Base-by-base conservation (phyloP, 2,113 vertebrate genomes). In the Suncus etruscus region DNA sequence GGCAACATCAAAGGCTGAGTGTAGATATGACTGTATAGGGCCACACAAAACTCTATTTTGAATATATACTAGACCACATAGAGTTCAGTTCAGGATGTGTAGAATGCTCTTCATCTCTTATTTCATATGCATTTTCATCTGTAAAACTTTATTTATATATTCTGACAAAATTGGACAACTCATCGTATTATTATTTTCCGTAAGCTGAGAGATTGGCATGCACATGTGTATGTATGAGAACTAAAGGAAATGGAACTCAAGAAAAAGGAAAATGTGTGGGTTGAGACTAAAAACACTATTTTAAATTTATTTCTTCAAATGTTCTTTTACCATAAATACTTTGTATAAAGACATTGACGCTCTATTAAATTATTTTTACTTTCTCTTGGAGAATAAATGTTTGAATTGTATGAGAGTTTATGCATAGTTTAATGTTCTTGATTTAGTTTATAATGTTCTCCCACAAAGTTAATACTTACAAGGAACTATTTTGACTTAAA, bases 1-100 rank as follows among this genome's bases (percentile, higher is more conserved):
- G n/a, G 15, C 1, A 27, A n/a, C 78, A 70, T 1, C 1, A 32
- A 75, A 25, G 4, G 0, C 1, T 14, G 0, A 32, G 2, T 45
- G 24, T 6, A 32, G 22, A 70, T 65, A 79, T 20, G 3, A 4
- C 6, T 32, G 24, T 70, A n/a, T 74, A 24, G 10, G 22, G 63
- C 22, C 31, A 51, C 24, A 4, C 3, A 3, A 11, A 3, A 9
- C 12, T 9, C 16, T 76, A 54, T 11, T 48, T 63, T 63, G 65
- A 18, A 7, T 32, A 47, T 32, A 18, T 20, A 51, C 9, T 3
- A 63, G 1, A 8, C 22, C 16, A 12, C 18, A 10, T 24, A 15
- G 4, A 27, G 11, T 83, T 58, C n/a, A 51, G 0, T 47, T 76
- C 83, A 24, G 24, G 7, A 15, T 2, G 22, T 78, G 8, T 58